Conservation (phyloP, 2,113 vertebrate genomes). For the Arenaria interpres region DNA sequence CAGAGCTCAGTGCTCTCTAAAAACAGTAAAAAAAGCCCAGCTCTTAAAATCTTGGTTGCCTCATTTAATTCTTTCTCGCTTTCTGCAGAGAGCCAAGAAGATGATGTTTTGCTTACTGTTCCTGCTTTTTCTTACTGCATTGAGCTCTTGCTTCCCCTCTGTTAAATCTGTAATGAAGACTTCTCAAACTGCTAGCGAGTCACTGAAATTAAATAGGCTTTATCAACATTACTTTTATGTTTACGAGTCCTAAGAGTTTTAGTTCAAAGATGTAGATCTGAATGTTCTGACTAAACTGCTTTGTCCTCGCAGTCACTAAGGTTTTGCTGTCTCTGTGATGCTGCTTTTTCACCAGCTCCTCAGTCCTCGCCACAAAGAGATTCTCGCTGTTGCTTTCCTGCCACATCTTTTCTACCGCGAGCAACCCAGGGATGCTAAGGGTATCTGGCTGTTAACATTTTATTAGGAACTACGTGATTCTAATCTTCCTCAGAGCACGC, state of each 20-base stretch:
- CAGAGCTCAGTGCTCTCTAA: neutral
- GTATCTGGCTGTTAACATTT: conserved; percentile 27
- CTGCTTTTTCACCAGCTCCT: neutral
- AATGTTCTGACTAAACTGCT: neutral
- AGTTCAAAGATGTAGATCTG: neutral
- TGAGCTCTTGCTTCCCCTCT: neutral
- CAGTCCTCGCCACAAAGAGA: neutral
- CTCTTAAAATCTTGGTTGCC: neutral
- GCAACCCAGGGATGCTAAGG: neutral
- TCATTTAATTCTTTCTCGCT: neutral
- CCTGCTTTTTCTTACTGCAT: neutral
- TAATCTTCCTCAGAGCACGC: neutral
- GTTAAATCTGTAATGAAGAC: neutral
- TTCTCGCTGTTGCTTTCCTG: neutral
- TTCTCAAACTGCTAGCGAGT: neutral
- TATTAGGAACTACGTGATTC: neutral
- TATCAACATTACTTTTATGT: neutral
- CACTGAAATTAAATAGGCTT: neutral
- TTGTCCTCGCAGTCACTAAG: neutral
- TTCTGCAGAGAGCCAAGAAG: neutral
- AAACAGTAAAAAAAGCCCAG: neutral
- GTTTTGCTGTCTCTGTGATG: neutral
- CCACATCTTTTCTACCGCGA: accelerated
- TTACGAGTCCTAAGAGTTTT: neutral
- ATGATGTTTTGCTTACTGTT: neutral